Conservation (phyloP, 2,888 invertebrate species). For the Alcis repandata region DNA sequence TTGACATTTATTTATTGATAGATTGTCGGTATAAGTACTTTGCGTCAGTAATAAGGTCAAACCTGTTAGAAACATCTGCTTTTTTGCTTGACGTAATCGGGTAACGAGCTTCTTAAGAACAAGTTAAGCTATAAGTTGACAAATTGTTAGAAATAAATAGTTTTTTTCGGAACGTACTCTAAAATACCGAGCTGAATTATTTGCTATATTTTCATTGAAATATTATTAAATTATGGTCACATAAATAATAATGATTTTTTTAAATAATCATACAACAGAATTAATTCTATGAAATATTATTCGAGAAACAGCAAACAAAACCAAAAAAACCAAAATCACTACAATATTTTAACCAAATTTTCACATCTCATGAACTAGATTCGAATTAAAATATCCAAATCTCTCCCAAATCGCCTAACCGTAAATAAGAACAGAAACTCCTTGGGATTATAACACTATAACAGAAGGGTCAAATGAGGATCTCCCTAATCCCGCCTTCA, state of each 20-base stretch:
- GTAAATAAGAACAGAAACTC: constrained; percentile 67
- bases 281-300: too few species aligned
- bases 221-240: too few species aligned
- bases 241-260: too few species aligned
- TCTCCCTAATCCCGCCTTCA: constrained; percentile 70
- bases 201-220: too few species aligned
- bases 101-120: neutral
- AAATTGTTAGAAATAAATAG: too few species aligned
- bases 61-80: constrained; percentile 6
- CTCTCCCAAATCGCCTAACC: constrained; percentile 55
- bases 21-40: too few species aligned
- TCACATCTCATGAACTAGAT: neutral
- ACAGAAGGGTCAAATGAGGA: constrained; percentile 65
- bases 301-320: neutral
- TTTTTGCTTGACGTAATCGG: neutral
- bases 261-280: too few species aligned
- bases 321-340: neutral
- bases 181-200: too few species aligned
- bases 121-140: too few species aligned
- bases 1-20: neutral
- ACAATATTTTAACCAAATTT: neutral
- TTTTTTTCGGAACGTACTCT: too few species aligned
- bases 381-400: constrained; percentile 23
- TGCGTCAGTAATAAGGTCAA: neutral
- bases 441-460: constrained; percentile 70